A percentile compares a stretch with the other conserved stretches of the same genome.
These are phyloP conservation scores for Mohoua ochrocephala DNA, from an alignment of 2,113 vertebrate species.

Conservation along the genomic window DNA sequence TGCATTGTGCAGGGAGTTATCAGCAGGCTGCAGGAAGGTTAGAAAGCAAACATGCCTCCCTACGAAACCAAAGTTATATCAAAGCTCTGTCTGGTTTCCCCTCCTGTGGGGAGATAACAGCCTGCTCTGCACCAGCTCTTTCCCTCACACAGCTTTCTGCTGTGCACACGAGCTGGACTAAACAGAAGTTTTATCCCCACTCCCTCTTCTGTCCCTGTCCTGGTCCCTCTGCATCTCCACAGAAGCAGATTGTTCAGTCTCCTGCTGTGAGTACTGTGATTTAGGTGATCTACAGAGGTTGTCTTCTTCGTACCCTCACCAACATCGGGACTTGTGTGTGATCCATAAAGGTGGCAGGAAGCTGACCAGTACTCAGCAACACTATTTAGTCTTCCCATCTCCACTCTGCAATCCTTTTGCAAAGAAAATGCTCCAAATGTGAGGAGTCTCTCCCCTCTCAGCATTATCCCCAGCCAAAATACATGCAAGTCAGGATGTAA, in stretches of 20 bases:
- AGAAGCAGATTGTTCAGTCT: neutral
- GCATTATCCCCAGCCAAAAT: neutral
- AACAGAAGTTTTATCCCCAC: neutral
- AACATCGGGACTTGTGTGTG: neutral
- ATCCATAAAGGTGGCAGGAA: neutral
- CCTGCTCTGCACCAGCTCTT: neutral
- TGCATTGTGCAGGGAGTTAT: slow-evolving; percentile 7
- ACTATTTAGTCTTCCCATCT: neutral
- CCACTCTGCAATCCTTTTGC: neutral
- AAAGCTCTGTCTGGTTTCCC: neutral
- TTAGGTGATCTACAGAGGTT: neutral
- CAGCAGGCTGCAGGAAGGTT: slow-evolving; percentile 1
- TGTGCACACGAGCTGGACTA: neutral
- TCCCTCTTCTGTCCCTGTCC: neutral
- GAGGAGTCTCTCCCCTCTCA: neutral
- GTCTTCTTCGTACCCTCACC: neutral
- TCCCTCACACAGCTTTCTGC: neutral
- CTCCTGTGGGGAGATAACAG: neutral
- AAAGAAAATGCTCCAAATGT: neutral
- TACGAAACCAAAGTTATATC: neutral
- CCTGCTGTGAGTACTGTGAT: neutral
- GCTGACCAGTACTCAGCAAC: neutral
- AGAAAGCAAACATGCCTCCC: slow-evolving; percentile 26
- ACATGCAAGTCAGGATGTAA: neutral
- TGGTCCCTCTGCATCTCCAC: neutral